Evolutionary conservation across 2,888 invertebrate genomes (phyloP).

Genomic region (Zonitis immaculata): DNA sequence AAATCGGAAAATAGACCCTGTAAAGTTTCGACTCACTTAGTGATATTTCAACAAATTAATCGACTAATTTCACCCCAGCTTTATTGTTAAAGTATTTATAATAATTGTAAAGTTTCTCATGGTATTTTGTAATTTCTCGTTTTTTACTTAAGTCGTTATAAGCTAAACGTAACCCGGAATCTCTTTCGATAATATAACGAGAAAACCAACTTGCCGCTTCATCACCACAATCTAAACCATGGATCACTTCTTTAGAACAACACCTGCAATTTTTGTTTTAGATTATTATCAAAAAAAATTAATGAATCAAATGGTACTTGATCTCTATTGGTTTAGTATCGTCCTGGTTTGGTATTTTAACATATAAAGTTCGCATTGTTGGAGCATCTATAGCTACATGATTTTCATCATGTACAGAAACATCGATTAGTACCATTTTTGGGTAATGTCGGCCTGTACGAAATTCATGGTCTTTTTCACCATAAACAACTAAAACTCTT

Average conservation of each 20-base stretch:
- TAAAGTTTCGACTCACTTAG: slow-evolving; percentile 15
- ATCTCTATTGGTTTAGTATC: slow-evolving; percentile 21
- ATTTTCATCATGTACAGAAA: slow-evolving; percentile 44
- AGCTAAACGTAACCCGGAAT: slow-evolving; percentile 40
- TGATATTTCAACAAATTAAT: neutral
- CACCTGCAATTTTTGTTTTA: slow-evolving; percentile 5
- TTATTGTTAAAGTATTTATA: slow-evolving; percentile 36
- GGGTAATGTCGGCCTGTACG: slow-evolving; percentile 49
- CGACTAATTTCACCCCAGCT: slow-evolving; percentile 33
- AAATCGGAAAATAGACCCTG: slow-evolving; percentile 55
- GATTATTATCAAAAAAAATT: neutral
- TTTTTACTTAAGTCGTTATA: slow-evolving; percentile 36
- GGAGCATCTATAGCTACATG: slow-evolving; percentile 49
- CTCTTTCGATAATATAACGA: slow-evolving; percentile 42
- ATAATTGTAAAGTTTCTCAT: slow-evolving; percentile 31
- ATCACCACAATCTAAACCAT: slow-evolving; percentile 60
- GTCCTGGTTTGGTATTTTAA: slow-evolving; percentile 42
- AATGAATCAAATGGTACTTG: neutral
- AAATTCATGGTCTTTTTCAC: slow-evolving; percentile 45
- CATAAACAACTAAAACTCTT: slow-evolving; percentile 49
- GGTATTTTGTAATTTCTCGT: slow-evolving; percentile 33
- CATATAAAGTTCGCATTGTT: slow-evolving; percentile 47
- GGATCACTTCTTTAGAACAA: slow-evolving; percentile 40
- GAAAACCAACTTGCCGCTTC: slow-evolving; percentile 59
- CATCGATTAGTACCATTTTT: slow-evolving; percentile 48